Conservation (phyloP, 2,113 vertebrate genomes). For the Tricholaema leucomelas region DNA sequence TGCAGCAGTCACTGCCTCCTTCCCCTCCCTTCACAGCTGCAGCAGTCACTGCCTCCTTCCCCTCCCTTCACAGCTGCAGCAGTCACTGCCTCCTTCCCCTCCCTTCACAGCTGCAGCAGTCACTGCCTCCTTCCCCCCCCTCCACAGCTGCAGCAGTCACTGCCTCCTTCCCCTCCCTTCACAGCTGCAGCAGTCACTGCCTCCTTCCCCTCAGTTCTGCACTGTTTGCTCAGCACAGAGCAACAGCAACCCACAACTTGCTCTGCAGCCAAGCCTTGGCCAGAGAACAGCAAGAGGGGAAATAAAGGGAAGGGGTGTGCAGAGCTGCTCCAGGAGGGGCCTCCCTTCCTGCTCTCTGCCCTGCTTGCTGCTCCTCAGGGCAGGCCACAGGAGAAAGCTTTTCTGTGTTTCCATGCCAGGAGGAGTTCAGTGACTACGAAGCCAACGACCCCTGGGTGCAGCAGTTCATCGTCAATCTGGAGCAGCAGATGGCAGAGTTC, state of each 20-base stretch:
- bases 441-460: conserved; percentile 99
- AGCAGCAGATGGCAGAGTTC: conserved; percentile 96
- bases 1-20: too few species aligned
- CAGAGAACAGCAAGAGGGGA: not conserved
- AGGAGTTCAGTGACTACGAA: conserved; percentile 97
- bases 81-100: too few species aligned
- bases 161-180: too few species aligned
- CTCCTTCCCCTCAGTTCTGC: not conserved
- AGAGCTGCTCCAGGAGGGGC: not conserved
- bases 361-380: accelerated
- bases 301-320: accelerated
- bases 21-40: too few species aligned
- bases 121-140: too few species aligned
- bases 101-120: not conserved
- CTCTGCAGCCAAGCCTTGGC: accelerated
- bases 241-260: not conserved
- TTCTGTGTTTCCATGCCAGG: conserved; percentile 74
- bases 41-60: too few species aligned
- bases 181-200: too few species aligned
- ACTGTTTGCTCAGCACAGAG: not conserved
- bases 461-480: conserved; percentile 94
- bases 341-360: not conserved
- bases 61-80: too few species aligned
- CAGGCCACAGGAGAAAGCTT: not conserved
- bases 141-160: too few species aligned